Percentiles rank a stretch among this genome's conserved stretches.
phyloP scores from a whole-genome alignment of 2,113 vertebrate genomes.

The Kryptolebias marmoratus region DNA sequence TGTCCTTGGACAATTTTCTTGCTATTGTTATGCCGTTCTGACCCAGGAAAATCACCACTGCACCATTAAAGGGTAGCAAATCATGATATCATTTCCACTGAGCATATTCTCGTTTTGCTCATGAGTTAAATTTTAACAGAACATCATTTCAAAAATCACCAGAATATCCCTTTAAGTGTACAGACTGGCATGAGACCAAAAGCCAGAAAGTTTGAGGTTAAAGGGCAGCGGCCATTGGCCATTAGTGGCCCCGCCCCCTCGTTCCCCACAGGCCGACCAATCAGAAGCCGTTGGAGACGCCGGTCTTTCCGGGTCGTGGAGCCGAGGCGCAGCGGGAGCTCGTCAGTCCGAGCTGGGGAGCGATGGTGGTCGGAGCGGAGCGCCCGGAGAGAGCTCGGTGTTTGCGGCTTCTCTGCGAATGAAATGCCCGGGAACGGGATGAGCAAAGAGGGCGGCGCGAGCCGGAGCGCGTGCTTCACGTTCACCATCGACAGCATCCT shows the following conservation, averaged over 20 bases:
- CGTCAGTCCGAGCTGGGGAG: slow-evolving; percentile 58
- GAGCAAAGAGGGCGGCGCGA: slow-evolving; percentile 74
- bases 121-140: no score
- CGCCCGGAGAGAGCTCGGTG: slow-evolving; percentile 35
- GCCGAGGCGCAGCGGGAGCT: slow-evolving; percentile 49
- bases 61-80: no score
- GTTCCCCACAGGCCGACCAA: slow-evolving; percentile 70
- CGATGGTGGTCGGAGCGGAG: slow-evolving; percentile 75
- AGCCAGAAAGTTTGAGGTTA: slow-evolving; percentile 11
- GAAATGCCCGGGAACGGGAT: slow-evolving; percentile 77
- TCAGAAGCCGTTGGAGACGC: slow-evolving; percentile 66
- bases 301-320: slow-evolving; percentile 72
- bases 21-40: no score
- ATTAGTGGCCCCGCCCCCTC: slow-evolving; percentile 61
- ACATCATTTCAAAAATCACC: no score
- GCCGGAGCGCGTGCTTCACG: slow-evolving; percentile 73
- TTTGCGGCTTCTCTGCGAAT: slow-evolving; percentile 37
- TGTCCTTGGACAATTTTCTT: no score
- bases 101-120: no score
- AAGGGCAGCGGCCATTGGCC: slow-evolving; percentile 68
- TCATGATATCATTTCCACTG: no score
- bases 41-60: no score
- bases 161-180: neutral
- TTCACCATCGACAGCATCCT: slow-evolving; percentile 84
- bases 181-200: slow-evolving; percentile 11